Evolutionary conservation across 2,797 vertebrate genomes (phyloP).

Genomic region (Phrynocephalus guinanensis): DNA sequence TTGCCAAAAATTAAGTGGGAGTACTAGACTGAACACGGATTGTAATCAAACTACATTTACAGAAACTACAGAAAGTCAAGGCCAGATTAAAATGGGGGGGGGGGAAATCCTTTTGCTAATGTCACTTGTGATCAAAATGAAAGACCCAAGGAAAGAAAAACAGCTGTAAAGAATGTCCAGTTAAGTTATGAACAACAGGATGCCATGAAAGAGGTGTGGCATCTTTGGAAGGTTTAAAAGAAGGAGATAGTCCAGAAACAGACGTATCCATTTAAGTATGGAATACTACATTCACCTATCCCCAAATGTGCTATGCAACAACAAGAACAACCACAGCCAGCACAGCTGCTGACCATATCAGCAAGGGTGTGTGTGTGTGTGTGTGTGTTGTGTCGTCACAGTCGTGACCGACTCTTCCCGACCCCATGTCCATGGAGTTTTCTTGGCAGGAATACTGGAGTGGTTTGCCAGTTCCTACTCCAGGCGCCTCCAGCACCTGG

Average conservation of each 20-base stretch:
- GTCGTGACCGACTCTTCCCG: too few relatives aligned
- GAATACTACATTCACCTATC: too few relatives aligned
- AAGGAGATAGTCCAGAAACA: rapidly evolving
- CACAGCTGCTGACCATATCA: neutral
- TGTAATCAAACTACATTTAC: neutral
- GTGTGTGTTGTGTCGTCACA: too few relatives aligned
- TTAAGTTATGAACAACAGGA: neutral
- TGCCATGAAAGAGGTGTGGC: neutral
- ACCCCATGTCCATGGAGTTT: too few relatives aligned
- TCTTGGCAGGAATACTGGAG: too few relatives aligned
- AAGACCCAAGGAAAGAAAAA: neutral
- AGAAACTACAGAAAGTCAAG: slow-evolving; percentile 15
- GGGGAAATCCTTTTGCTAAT: neutral
- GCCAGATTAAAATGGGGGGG: slow-evolving; percentile 6
- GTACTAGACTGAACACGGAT: neutral
- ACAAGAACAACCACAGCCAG: neutral
- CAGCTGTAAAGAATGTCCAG: neutral
- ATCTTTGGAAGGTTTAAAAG: neutral
- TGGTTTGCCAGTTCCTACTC: too few relatives aligned
- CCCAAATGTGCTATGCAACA: neutral
- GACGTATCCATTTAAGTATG: neutral
- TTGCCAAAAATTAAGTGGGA: neutral
- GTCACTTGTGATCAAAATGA: neutral
- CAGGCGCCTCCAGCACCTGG: too few relatives aligned
- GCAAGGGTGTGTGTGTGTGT: neutral